A percentile compares a stretch with the other conserved stretches of the same genome.
phyloP scores from a whole-genome alignment of 2,888 invertebrate species.

The Dexiosoma caninum region DNA sequence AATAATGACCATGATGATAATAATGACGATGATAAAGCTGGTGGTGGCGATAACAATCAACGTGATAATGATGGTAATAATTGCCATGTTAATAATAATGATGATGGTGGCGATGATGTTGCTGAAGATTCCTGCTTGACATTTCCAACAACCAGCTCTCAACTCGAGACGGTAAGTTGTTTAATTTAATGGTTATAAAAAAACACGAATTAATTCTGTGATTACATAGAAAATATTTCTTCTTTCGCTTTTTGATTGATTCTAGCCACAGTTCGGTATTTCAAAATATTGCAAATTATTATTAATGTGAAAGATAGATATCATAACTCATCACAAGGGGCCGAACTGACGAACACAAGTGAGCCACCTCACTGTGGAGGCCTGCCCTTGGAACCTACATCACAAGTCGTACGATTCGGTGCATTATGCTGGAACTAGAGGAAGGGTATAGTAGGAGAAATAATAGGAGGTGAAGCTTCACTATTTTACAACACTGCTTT shows the following conservation, averaged over 20 bases:
- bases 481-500: too few species aligned
- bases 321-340: too few species aligned
- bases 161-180: slow-evolving; percentile 52
- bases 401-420: too few species aligned
- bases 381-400: too few species aligned
- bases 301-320: too few species aligned
- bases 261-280: not conserved
- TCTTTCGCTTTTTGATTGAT: not conserved
- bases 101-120: slow-evolving; percentile 20
- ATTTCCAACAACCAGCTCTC: slow-evolving; percentile 46
- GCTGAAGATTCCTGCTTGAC: slow-evolving; percentile 58
- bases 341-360: too few species aligned
- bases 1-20: not conserved
- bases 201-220: slow-evolving; percentile 16
- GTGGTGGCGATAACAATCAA: slow-evolving; percentile 1
- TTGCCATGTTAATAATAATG: not conserved
- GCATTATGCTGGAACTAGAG: too few species aligned
- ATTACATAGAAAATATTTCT: slow-evolving; percentile 11
- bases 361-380: too few species aligned
- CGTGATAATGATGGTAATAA: slow-evolving; percentile 10
- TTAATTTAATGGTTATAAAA: slow-evolving; percentile 19
- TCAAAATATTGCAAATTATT: not conserved
- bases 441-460: too few species aligned
- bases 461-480: too few species aligned
- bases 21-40: not conserved